Percentiles rank a stretch among this genome's conserved stretches.
Conservation (phyloP, 2,797 vertebrate species). For the Nasua narica region DNA sequence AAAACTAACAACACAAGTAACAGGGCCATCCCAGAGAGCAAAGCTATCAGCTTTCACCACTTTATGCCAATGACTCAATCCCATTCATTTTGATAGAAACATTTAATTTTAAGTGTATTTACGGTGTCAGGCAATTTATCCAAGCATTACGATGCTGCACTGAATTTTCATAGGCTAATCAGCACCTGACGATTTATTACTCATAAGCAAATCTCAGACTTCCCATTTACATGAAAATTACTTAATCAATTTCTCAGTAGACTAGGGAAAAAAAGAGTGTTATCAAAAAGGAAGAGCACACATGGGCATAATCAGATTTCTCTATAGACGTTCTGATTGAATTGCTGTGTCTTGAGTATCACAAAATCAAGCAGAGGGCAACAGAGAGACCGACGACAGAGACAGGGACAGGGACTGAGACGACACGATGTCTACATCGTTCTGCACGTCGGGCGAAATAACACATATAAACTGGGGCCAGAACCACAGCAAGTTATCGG, state of each 20-base stretch:
- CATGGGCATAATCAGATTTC: constrained; percentile 32
- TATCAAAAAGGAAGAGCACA: constrained; percentile 2
- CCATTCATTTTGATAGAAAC: neutral
- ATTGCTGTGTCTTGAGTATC: neutral
- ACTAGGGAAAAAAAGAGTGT: neutral
- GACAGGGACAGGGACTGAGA: neutral
- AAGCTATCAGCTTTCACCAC: neutral
- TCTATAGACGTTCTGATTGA: constrained; percentile 36
- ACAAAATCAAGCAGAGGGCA: neutral
- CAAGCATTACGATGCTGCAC: neutral
- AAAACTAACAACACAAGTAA: neutral
- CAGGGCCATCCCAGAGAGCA: neutral
- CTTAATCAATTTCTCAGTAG: constrained; percentile 55
- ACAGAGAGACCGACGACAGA: neutral
- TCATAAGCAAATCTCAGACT: constrained; percentile 32
- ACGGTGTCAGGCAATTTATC: constrained; percentile 1
- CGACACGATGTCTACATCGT: neutral
- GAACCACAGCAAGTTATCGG: neutral
- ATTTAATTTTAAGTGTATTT: constrained; percentile 54
- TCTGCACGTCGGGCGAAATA: neutral
- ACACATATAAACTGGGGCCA: neutral
- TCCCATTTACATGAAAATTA: constrained; percentile 68
- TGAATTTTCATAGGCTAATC: constrained; percentile 43
- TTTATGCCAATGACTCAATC: neutral
- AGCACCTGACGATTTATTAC: neutral